Percentiles rank a stretch among this genome's conserved stretches.
phyloP scores from a whole-genome alignment of 2,797 vertebrate species.

The Alectoris magna region DNA sequence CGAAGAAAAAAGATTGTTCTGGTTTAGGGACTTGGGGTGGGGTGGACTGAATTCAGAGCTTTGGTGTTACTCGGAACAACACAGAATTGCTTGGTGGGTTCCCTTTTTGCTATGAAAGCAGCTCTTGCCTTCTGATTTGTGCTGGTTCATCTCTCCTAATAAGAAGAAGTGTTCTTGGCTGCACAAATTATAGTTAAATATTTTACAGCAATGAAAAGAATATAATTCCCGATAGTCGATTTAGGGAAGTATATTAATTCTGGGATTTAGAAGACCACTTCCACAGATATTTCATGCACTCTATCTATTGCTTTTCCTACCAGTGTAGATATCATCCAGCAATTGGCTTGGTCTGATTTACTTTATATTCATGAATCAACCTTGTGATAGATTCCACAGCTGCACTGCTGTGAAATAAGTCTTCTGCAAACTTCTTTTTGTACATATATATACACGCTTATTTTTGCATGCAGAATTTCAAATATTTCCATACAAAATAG shows the following conservation, averaged over 20 bases:
- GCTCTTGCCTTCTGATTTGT: background rate
- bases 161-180: background rate
- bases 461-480: background rate
- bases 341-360: slow-evolving; percentile 6
- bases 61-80: background rate
- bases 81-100: background rate
- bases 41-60: background rate
- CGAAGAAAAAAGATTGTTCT: background rate
- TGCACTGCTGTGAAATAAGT: background rate
- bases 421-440: slow-evolving; percentile 25
- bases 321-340: background rate
- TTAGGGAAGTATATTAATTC: slow-evolving; percentile 20
- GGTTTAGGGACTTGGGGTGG: background rate
- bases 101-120: background rate
- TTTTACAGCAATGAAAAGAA: slow-evolving; percentile 9
- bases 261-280: slow-evolving; percentile 18
- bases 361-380: slow-evolving; percentile 38
- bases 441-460: background rate
- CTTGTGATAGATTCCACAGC: slow-evolving; percentile 9
- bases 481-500: background rate
- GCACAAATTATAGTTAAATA: slow-evolving; percentile 15
- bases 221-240: background rate
- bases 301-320: background rate
- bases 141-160: background rate
- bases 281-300: slow-evolving; percentile 7